Conservation (phyloP, 2,888 invertebrate genomes). For the Griposia aprilina region DNA sequence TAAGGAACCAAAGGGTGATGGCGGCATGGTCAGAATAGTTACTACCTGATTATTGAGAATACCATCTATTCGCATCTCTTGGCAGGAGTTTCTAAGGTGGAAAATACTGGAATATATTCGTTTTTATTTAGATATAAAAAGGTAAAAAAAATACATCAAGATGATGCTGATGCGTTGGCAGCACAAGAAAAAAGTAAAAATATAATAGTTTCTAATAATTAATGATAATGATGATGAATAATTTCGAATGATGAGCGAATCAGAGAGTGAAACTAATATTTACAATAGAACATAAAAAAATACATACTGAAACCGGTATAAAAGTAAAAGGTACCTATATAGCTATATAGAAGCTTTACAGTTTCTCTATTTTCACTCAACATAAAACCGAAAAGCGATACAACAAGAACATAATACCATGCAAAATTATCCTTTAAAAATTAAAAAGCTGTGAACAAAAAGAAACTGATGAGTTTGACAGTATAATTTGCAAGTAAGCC, state of each 20-base stretch:
- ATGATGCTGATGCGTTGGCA: neutral
- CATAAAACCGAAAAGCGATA: neutral
- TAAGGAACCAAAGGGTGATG: conserved; percentile 51
- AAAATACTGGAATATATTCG: conserved; percentile 41
- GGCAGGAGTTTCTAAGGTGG: conserved; percentile 20
- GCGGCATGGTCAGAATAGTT: conserved; percentile 54
- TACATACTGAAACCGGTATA: neutral
- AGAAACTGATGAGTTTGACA: conserved; percentile 58
- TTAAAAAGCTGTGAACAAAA: conserved; percentile 41
- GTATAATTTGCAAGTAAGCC: conserved; percentile 65
- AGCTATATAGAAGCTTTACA: neutral
- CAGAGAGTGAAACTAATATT: neutral
- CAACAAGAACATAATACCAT: conserved; percentile 26
- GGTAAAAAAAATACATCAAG: neutral
- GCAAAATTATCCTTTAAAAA: conserved; percentile 46
- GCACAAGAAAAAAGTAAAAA: neutral
- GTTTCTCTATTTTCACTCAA: neutral
- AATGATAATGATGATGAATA: too few species aligned
- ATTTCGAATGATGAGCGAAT: neutral
- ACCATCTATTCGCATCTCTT: conserved; percentile 25
- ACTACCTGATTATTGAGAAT: conserved; percentile 50
- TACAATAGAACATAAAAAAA: neutral
- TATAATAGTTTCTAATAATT: neutral
- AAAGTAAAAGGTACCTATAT: too few species aligned
- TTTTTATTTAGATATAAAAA: conserved; percentile 29